Evolutionary conservation across 2,113 vertebrate genomes (phyloP).

Genomic region (Halcyon senegalensis): DNA sequence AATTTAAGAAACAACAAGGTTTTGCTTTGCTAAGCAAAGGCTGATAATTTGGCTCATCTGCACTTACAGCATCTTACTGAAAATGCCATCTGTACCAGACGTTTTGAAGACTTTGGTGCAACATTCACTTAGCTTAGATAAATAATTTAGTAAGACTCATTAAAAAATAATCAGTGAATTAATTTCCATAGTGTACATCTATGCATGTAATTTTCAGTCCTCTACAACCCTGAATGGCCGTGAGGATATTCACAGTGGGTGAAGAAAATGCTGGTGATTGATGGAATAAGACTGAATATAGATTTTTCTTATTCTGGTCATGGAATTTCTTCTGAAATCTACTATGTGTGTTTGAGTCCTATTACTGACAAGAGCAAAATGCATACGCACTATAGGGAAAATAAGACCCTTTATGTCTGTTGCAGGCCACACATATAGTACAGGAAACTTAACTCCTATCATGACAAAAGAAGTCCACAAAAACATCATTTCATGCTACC

Average conservation of each 20-base stretch:
- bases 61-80: constrained; percentile 11
- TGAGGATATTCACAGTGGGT: constrained; percentile 41
- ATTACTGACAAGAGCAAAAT: constrained; percentile 4
- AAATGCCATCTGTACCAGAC: constrained; percentile 46
- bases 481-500: constrained; percentile 32
- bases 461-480: constrained; percentile 52
- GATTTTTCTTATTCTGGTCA: constrained; percentile 26
- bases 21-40: constrained; percentile 67
- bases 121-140: constrained; percentile 59
- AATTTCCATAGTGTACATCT: constrained; percentile 30
- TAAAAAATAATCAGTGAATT: constrained; percentile 56
- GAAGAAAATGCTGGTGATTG: constrained; percentile 33
- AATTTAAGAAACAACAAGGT: constrained; percentile 40
- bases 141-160: constrained; percentile 59
- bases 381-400: neutral
- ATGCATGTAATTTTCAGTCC: neutral
- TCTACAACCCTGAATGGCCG: neutral
- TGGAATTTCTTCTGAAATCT: constrained; percentile 40
- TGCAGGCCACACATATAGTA: constrained; percentile 20
- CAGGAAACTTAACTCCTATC: constrained; percentile 26
- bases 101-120: constrained; percentile 66
- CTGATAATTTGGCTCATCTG: constrained; percentile 51
- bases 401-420: constrained; percentile 27
- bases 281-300: constrained; percentile 39
- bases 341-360: constrained; percentile 7